These are phyloP conservation scores for Blomia tropicalis DNA, from an alignment of 2,888 invertebrate species.

Conservation along the genomic window DNA sequence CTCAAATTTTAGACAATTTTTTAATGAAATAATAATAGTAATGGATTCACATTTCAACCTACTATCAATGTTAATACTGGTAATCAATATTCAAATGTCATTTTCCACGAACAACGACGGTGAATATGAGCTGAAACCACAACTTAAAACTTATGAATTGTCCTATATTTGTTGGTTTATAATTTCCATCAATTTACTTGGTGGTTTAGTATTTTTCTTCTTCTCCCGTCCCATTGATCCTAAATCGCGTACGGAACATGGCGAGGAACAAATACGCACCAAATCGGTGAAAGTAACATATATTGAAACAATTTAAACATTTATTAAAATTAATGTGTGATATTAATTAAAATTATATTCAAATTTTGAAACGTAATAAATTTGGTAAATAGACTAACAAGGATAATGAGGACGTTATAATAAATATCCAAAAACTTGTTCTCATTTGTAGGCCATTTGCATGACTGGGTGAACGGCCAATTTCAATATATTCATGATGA, in stretches of 20 bases:
- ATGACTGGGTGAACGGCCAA: conserved; percentile 11
- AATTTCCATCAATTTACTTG: not conserved
- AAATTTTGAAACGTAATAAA: not conserved
- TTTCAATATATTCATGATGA: not conserved
- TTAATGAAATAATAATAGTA: no score
- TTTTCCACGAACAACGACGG: no score
- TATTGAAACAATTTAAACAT: not conserved
- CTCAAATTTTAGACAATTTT: no score
- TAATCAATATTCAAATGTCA: no score
- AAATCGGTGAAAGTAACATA: not conserved
- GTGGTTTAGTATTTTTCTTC: not conserved
- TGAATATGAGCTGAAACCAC: no score
- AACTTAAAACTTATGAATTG: not conserved
- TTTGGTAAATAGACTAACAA: not conserved
- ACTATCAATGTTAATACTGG: no score
- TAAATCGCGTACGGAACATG: not conserved
- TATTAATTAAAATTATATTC: not conserved
- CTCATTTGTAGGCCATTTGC: no score
- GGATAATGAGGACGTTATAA: not conserved
- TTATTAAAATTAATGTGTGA: not conserved
- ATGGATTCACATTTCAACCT: no score
- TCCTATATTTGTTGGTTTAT: not conserved
- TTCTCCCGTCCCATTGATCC: not conserved
- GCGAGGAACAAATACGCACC: not conserved
- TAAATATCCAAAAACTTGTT: conserved; percentile 11